Evolutionary conservation across 1,140 invertebrate species (phyloP).

Genomic region (Linepithema humile): DNA sequence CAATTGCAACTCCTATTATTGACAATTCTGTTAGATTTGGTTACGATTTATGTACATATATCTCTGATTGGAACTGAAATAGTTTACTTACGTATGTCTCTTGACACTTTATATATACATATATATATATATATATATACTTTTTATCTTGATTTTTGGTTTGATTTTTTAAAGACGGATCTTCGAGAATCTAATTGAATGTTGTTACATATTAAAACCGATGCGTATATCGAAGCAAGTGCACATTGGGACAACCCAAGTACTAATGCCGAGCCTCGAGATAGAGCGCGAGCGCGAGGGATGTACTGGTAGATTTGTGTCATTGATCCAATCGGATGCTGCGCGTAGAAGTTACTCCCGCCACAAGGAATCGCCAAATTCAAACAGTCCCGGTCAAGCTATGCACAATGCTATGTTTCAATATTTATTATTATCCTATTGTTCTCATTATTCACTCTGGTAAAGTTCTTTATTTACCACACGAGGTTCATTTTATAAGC

Average conservation of each 20-base stretch:
- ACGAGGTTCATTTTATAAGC: not conserved
- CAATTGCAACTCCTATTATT: not conserved
- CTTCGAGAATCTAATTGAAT: conserved; percentile 1
- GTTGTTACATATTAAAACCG: conserved; percentile 6
- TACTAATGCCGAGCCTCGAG: conserved; percentile 51
- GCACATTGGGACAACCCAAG: conserved; percentile 45
- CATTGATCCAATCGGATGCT: conserved; percentile 74
- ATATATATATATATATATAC: too few species aligned
- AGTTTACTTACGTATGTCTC: conserved; percentile 9
- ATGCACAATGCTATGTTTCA: not conserved
- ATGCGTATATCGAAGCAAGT: conserved; percentile 14
- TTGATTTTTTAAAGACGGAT: conserved; percentile 8
- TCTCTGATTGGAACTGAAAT: not conserved
- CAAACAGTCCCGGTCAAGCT: not conserved
- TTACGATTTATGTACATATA: not conserved
- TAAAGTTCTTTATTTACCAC: not conserved
- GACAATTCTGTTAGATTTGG: not conserved
- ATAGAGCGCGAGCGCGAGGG: conserved; percentile 56
- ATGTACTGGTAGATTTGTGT: conserved; percentile 53
- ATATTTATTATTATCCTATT: not conserved
- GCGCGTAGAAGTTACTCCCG: conserved; percentile 63
- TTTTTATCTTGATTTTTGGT: not conserved
- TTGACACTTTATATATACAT: conserved; percentile 13
- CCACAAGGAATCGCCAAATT: conserved; percentile 50
- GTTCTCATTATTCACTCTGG: not conserved